A percentile compares a stretch with the other conserved stretches of the same genome.
These are phyloP conservation scores for Pardosa pseudoannulata DNA, from an alignment of 2,888 invertebrate species.

Conservation along the genomic window DNA sequence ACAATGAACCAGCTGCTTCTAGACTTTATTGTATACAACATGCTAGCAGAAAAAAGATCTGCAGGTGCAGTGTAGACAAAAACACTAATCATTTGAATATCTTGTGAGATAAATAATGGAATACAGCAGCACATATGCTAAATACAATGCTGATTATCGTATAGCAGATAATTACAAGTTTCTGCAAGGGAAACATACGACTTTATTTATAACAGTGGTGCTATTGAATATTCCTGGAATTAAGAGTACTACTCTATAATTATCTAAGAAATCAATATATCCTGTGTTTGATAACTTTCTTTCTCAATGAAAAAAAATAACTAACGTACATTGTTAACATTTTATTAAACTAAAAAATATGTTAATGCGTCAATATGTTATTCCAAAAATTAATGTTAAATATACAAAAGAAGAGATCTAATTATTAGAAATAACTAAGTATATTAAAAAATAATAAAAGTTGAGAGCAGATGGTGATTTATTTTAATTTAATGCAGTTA, in stretches of 20 bases:
- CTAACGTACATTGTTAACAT: neutral
- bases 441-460: neutral
- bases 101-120: neutral
- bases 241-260: neutral
- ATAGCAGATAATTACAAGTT: slow-evolving; percentile 1
- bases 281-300: neutral
- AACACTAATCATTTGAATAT: neutral
- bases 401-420: neutral
- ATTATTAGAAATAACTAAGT: too few species aligned
- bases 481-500: too few species aligned
- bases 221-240: neutral
- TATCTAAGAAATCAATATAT: slow-evolving; percentile 7
- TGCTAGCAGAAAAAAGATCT: neutral
- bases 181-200: neutral
- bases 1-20: neutral
- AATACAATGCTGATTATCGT: neutral
- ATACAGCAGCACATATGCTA: neutral
- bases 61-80: neutral
- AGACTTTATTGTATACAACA: neutral
- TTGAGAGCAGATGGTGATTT: neutral
- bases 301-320: neutral
- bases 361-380: neutral
- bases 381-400: neutral
- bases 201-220: neutral
- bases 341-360: neutral